Evolutionary conservation across 1,140 invertebrate genomes (phyloP).

Genomic region (Bacillus rossius): DNA sequence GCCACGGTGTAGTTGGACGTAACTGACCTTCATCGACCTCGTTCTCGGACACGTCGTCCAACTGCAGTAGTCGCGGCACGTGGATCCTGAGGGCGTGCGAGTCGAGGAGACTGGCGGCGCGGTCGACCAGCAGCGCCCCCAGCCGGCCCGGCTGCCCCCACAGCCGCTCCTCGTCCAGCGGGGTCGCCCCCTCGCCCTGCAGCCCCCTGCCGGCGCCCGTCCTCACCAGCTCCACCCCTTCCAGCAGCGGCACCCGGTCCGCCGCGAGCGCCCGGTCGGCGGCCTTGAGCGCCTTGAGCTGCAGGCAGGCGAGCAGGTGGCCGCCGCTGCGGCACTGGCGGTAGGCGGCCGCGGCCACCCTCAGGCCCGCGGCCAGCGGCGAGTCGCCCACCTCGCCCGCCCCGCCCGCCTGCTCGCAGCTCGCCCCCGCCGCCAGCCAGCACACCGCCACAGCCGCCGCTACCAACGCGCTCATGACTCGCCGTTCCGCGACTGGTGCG

Average conservation of each 20-base stretch:
- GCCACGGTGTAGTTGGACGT: too few species aligned
- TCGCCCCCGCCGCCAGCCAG: background rate
- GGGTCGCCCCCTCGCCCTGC: conserved; percentile 36
- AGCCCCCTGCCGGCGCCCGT: conserved; percentile 34
- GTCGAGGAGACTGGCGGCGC: conserved; percentile 50
- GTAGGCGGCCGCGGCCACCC: conserved; percentile 40
- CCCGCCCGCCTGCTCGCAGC: background rate
- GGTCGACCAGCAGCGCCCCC: conserved; percentile 50
- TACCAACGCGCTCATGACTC: background rate
- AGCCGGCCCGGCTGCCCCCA: conserved; percentile 36
- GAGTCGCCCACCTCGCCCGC: background rate
- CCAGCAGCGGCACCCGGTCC: conserved; percentile 52
- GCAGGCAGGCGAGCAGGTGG: conserved; percentile 59
- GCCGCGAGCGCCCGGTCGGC: conserved; percentile 54
- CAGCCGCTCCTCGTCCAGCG: conserved; percentile 26
- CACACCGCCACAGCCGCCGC: background rate
- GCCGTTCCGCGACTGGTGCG: too few species aligned
- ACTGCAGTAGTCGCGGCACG: conserved; percentile 41
- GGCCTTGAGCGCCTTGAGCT: conserved; percentile 56
- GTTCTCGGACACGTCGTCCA: background rate
- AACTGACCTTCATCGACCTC: too few species aligned
- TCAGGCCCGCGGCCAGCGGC: background rate
- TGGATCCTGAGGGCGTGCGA: conserved; percentile 53
- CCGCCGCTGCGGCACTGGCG: conserved; percentile 52
- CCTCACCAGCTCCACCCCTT: conserved; percentile 50